phyloP scores from a whole-genome alignment of 2,797 vertebrate species.

The Clarias platycephalus region DNA sequence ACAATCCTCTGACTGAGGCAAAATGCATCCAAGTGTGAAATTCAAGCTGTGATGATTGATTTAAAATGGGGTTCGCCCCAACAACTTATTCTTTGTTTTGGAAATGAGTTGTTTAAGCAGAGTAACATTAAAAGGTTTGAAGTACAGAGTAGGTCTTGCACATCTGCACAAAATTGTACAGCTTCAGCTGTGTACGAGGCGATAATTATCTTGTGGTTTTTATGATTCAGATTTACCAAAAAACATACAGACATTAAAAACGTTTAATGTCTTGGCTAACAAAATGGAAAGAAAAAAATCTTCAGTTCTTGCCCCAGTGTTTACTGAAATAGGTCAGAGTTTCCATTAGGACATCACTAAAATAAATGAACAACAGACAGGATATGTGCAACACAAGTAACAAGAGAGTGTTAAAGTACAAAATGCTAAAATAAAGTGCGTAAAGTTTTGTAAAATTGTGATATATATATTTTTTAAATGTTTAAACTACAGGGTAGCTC shows the following conservation, averaged over 20 bases:
- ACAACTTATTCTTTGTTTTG: background rate
- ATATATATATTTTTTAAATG: background rate
- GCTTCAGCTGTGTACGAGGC: background rate
- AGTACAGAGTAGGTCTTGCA: background rate
- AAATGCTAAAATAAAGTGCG: background rate
- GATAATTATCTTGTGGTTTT: background rate
- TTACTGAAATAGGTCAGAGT: background rate
- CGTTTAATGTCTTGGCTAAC: background rate
- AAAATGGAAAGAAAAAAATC: background rate
- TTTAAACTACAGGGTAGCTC: background rate
- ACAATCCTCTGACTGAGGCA: background rate
- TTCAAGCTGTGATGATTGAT: conserved; percentile 3
- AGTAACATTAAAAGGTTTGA: background rate
- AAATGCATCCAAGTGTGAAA: background rate
- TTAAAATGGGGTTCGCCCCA: background rate
- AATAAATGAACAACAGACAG: background rate
- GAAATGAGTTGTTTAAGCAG: background rate
- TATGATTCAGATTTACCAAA: background rate
- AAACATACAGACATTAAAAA: background rate
- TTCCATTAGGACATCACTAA: background rate
- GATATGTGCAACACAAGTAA: background rate
- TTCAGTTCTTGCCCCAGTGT: background rate
- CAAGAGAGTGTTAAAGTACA: background rate
- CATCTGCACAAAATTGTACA: background rate
- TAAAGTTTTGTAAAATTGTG: background rate